These are phyloP conservation scores for Lateolabrax maculatus DNA, from an alignment of 2,797 vertebrate species.

Conservation along the genomic window DNA sequence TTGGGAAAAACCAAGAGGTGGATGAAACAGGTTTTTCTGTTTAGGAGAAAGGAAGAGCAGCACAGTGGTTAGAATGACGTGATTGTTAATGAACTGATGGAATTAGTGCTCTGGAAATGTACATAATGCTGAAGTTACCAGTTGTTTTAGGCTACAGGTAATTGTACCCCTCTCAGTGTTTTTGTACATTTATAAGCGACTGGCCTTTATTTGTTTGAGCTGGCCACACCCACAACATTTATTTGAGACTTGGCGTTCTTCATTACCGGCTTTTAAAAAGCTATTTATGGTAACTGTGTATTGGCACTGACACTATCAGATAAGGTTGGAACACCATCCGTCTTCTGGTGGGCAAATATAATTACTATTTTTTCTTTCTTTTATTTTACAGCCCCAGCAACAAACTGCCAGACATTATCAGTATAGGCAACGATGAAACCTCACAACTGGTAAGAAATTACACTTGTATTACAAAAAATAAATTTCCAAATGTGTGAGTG, in stretches of 20 bases:
- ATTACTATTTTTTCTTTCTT: background rate
- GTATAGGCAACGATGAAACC: constrained; percentile 93
- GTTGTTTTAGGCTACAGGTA: background rate
- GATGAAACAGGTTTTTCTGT: background rate
- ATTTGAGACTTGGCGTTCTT: background rate
- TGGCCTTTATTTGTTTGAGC: background rate
- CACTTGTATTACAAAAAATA: background rate
- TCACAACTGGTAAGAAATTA: constrained; percentile 88
- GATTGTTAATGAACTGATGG: background rate
- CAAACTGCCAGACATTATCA: constrained; percentile 92
- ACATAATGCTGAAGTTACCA: background rate
- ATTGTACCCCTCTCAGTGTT: background rate
- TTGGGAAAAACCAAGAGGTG: too few relatives aligned
- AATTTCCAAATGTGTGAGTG: background rate
- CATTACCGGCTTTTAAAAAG: background rate
- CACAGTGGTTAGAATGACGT: background rate
- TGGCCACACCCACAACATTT: background rate
- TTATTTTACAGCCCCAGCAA: constrained; percentile 86
- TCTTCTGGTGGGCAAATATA: background rate
- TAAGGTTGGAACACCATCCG: background rate
- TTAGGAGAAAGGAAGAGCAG: background rate
- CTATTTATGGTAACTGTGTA: background rate
- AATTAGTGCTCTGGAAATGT: background rate
- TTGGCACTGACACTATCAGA: background rate
- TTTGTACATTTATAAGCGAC: background rate